Percentiles rank a stretch among this genome's conserved stretches.
phyloP scores from a whole-genome alignment of 1,140 invertebrate genomes.

The Danaus melanippus region DNA sequence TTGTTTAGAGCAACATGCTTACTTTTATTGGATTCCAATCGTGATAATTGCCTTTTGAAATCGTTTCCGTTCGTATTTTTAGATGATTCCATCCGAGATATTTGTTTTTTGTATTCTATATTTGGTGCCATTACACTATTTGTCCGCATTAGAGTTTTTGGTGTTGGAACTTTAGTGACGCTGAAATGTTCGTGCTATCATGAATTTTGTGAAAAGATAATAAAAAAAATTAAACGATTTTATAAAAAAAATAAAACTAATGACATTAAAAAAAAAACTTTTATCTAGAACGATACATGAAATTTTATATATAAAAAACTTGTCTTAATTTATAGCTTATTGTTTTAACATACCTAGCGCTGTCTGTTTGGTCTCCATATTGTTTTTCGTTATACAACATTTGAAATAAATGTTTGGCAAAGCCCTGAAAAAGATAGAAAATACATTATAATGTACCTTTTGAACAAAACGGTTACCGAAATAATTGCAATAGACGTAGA shows the following conservation, averaged over 20 bases:
- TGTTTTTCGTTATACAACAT: conserved; percentile 54
- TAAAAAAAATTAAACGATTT: neutral
- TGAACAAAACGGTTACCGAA: neutral
- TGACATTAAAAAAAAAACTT: no score
- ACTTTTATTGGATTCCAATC: conserved; percentile 48
- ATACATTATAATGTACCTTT: neutral
- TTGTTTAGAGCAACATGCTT: conserved; percentile 17
- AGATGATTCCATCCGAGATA: conserved; percentile 81
- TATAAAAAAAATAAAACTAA: neutral
- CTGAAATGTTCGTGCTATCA: conserved; percentile 1
- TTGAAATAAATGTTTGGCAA: conserved; percentile 56
- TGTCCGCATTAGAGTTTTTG: conserved; percentile 90
- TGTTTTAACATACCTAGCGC: conserved; percentile 33
- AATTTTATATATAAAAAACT: no score
- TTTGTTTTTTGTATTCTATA: conserved; percentile 63
- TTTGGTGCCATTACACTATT: conserved; percentile 85
- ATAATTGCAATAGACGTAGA: no score
- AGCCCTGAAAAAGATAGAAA: conserved; percentile 37
- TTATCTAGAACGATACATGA: neutral
- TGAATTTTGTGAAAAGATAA: conserved; percentile 4
- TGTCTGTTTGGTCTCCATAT: conserved; percentile 38
- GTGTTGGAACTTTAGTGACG: conserved; percentile 76
- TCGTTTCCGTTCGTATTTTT: conserved; percentile 42
- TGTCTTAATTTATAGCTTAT: neutral
- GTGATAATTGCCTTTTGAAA: conserved; percentile 30